A percentile compares a stretch with the other conserved stretches of the same genome.
phyloP scores from a whole-genome alignment of 1,140 invertebrate species.

The Scaptomyza pallida region DNA sequence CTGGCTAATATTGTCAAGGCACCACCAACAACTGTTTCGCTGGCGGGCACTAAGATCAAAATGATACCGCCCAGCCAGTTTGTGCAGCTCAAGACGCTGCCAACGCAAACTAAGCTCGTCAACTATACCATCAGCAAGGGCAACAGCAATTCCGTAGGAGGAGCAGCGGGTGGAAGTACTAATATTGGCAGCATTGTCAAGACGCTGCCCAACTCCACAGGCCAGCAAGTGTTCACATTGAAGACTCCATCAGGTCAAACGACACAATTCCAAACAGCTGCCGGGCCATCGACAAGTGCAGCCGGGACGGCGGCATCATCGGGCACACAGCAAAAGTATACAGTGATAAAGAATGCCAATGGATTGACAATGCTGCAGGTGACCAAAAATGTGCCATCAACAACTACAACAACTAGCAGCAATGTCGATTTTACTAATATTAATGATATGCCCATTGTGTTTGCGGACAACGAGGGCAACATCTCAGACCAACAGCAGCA shows the following conservation, averaged over 20 bases:
- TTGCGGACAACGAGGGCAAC: conserved; percentile 87
- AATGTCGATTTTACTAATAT: conserved; percentile 86
- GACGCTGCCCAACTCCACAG: conserved; percentile 47
- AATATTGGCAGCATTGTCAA: conserved; percentile 73
- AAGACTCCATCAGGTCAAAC: conserved; percentile 66
- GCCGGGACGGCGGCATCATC: too few relatives aligned
- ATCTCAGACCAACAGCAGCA: conserved; percentile 57
- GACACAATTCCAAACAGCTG: conserved; percentile 71
- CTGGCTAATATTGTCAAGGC: conserved; percentile 22
- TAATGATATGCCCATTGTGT: conserved; percentile 88
- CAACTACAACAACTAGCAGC: conserved; percentile 33
- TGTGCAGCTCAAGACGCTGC: conserved; percentile 70
- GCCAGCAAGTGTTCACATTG: conserved; percentile 72
- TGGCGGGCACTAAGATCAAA: conserved; percentile 74
- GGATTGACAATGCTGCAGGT: conserved; percentile 67
- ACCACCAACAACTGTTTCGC: conserved; percentile 33
- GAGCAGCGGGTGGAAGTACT: not conserved
- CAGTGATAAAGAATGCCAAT: conserved; percentile 84
- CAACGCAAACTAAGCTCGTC: conserved; percentile 58
- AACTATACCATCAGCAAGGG: conserved; percentile 73
- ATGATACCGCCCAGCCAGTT: conserved; percentile 80
- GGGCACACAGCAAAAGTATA: conserved; percentile 75
- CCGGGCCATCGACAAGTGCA: not conserved
- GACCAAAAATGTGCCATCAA: conserved; percentile 33
- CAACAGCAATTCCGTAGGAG: not conserved